These are phyloP conservation scores for Helicolenus hilgendorfi DNA, from an alignment of 2,797 vertebrate genomes.

Conservation along the genomic window DNA sequence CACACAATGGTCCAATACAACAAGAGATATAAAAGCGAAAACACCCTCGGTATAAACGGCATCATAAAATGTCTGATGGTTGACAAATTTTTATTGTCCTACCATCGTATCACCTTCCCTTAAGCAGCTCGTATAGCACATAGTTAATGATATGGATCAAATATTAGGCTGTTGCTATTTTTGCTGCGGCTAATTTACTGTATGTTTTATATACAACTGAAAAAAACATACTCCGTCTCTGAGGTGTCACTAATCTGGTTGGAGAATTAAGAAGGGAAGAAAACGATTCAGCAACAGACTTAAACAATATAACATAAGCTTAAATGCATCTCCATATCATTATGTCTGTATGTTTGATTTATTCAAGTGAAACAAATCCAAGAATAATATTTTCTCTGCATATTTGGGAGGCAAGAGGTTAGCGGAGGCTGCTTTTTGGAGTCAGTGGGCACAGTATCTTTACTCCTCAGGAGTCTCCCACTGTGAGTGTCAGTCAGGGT, in stretches of 20 bases:
- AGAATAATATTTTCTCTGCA: slow-evolving; percentile 42
- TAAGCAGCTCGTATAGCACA: background rate
- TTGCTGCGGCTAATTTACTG: background rate
- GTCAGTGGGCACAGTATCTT: slow-evolving; percentile 67
- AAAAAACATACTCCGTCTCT: background rate
- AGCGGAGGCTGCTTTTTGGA: slow-evolving; percentile 38
- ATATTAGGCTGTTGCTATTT: background rate
- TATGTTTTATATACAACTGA: background rate
- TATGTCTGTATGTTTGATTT: slow-evolving; percentile 56
- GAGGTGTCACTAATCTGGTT: slow-evolving; percentile 31
- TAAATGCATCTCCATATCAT: slow-evolving; percentile 43
- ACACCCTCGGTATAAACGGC: too few relatives aligned
- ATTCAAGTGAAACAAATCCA: slow-evolving; percentile 49
- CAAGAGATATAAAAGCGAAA: too few relatives aligned
- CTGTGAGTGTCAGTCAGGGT: slow-evolving; percentile 63
- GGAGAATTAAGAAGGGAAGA: slow-evolving; percentile 7
- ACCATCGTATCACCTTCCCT: background rate
- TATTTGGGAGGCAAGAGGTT: slow-evolving; percentile 27
- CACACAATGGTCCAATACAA: background rate
- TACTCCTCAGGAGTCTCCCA: slow-evolving; percentile 52
- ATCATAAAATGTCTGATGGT: too few relatives aligned
- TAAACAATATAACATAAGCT: slow-evolving; percentile 37
- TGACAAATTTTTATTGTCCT: background rate
- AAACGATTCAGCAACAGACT: slow-evolving; percentile 14
- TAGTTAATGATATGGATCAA: background rate